Evolutionary conservation across 37 sponge, comb jelly and placozoan species (phyloP).

Genomic region (Lycopodina hypogea): DNA sequence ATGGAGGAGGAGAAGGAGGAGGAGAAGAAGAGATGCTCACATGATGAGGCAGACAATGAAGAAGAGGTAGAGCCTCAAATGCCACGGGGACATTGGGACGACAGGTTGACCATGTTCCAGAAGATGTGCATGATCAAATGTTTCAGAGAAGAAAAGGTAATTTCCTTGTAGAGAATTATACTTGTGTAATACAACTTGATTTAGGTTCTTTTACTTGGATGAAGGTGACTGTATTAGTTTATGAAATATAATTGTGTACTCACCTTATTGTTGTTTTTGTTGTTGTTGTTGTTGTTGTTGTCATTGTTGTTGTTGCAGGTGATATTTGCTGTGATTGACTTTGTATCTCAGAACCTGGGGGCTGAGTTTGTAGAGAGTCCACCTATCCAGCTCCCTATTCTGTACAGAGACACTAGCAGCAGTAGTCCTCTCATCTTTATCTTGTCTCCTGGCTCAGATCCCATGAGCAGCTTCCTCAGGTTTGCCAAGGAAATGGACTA

Average conservation of each 20-base stretch:
- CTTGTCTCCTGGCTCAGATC: slow-evolving; percentile 97
- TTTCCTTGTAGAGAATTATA: too few species aligned
- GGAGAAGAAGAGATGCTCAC: too few species aligned
- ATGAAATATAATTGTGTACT: slow-evolving; percentile 1
- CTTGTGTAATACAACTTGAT: too few species aligned
- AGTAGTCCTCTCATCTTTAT: slow-evolving; percentile 95
- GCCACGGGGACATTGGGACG: slow-evolving; percentile 83
- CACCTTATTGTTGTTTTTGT: too few species aligned
- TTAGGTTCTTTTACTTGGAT: background rate
- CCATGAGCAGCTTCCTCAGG: slow-evolving; percentile 90
- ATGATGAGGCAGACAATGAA: slow-evolving; percentile 1
- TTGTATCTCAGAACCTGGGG: slow-evolving; percentile 92
- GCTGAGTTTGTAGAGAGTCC: slow-evolving; percentile 94
- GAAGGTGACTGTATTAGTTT: background rate
- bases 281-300: too few species aligned
- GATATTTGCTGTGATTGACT: slow-evolving; percentile 73
- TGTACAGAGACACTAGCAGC: slow-evolving; percentile 85
- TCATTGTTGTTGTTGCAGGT: slow-evolving; percentile 40
- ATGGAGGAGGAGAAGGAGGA: slow-evolving; percentile 15
- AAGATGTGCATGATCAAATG: slow-evolving; percentile 88
- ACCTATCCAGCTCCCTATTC: slow-evolving; percentile 70
- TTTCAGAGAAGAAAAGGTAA: slow-evolving; percentile 88
- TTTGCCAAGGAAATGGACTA: slow-evolving; percentile 96
- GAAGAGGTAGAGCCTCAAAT: slow-evolving; percentile 32
- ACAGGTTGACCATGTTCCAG: slow-evolving; percentile 81